Percentiles rank a stretch among this genome's conserved stretches.
Evolutionary conservation across 2,113 vertebrate species (phyloP).

Genomic region (Lucifuga dentata): DNA sequence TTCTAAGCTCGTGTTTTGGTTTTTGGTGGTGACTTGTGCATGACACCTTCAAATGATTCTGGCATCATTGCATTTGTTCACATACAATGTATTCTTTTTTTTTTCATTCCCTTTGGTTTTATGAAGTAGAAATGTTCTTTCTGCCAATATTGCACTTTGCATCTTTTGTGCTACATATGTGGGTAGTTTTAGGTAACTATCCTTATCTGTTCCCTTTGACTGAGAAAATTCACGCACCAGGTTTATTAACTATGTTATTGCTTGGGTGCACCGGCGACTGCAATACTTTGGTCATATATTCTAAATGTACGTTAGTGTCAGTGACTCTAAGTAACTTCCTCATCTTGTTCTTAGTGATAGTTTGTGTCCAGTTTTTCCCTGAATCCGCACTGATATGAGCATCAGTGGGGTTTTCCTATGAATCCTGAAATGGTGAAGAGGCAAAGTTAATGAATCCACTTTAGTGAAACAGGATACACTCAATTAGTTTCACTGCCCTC

Average conservation of each 20-base stretch:
- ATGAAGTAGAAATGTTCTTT: conserved; percentile 4
- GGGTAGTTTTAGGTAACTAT: conserved; percentile 62
- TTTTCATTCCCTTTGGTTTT: conserved; percentile 14
- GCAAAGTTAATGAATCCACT: conserved; percentile 56
- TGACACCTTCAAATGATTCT: neutral
- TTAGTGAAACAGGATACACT: conserved; percentile 43
- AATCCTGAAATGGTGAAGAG: conserved; percentile 34
- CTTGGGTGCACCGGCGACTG: neutral
- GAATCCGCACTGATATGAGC: conserved; percentile 11
- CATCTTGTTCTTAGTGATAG: conserved; percentile 26
- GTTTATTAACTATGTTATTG: conserved; percentile 10
- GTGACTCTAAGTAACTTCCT: conserved; percentile 37
- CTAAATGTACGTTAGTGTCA: neutral
- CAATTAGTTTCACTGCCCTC: conserved; percentile 49
- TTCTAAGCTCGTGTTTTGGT: no score
- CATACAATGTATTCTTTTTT: neutral
- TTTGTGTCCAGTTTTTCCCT: conserved; percentile 6
- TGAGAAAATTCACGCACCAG: conserved; percentile 30
- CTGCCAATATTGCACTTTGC: conserved; percentile 13
- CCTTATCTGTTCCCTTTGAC: conserved; percentile 57
- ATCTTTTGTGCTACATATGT: conserved; percentile 63
- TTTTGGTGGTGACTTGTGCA: no score
- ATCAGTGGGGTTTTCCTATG: neutral
- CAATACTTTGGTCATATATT: neutral
- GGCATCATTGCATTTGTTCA: conserved; percentile 2